Evolutionary conservation across 2,888 invertebrate genomes (phyloP), one percentile per base, ranked within the genome.

Genomic region (Polyploca ridens): DNA sequence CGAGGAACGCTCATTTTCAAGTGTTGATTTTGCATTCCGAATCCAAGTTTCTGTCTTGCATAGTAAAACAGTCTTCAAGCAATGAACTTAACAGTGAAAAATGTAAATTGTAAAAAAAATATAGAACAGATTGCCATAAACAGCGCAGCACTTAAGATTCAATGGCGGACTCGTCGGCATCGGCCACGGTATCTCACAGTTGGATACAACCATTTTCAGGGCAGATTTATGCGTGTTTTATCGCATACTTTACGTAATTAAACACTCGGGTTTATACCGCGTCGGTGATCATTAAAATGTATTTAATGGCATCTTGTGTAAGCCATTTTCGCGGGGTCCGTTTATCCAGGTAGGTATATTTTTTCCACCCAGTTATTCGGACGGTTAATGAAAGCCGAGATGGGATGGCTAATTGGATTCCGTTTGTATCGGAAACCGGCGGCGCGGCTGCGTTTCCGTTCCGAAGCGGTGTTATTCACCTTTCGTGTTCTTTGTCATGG

Each of bases 351-450:
- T 80, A 71, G 78, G 78, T 77, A 75, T 79, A 76, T 78, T 76
- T 81, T 83, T 82, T 83, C 83, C 83, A 54, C 78, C 83, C 81
- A 83, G 79, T 84, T 82, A 85, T 86, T 85, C 83, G 85, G 81
- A 73, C 82, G 77, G 80, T 83, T 88, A 89, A 88, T 90, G 86
- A 88, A 89, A 87, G 84, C 83, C 79, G 79, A 86, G 88, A 87
- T 89, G 87, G 83, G 84, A 84, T 83, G 81, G 86, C 85, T 91
- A 91, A 91, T 91, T 91, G 92, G 90, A 90, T 89, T 87, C 86
- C 83, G 87, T 87, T 88, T 85, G 90, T 88, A 87, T 88, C 85
- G 87, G 86, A 85, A 87, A 83, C 83, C 82, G 81, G 79, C 76
- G 75, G 77, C 73, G 75, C 78, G 79, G 79, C 74, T 81, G 76